Evolutionary conservation across 2,797 vertebrate genomes (phyloP), one percentile per base, ranked within the genome.

Genomic region (Crenuchus spilurus): DNA sequence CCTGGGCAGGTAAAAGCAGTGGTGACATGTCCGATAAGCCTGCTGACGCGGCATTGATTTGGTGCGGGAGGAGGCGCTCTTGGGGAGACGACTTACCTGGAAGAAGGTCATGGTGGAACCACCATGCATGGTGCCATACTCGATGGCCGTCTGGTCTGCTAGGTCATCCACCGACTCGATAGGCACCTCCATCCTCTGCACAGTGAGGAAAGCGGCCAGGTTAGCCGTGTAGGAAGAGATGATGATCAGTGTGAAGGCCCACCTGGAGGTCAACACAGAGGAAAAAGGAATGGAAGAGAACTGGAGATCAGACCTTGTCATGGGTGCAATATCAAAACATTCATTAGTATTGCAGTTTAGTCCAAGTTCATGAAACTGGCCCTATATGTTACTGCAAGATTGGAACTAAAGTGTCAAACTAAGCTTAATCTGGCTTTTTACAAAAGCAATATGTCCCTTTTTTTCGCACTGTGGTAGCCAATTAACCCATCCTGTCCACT

Each of bases 71-170:
- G 2, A 3, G 20, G n/a, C 22, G 64, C 75, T 64, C 72, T 81
- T 62, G 69, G n/a, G 33, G 58, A 18, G 51, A 11, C 6, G n/a
- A 61, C 55, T 77, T 41, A 98, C 98, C 94, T 98, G 95, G 85
- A 99, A 99, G 88, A 99, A 99, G 77, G 97, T 99, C 98, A 99
- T 99, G 74, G 95, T 99, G 88, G 97, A 98, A 72, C 98, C 98
- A 1, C 96, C 96, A 0, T 99, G 97, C 90, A 99, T 99, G 76
- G 96, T 98, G 88, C 98, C 97, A 0, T 99, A 99, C 87, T 96
- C 96, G 3, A 99, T 99, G 44, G 96, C 92, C 0, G 98, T 99
- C 92, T 99, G 98, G 88, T 99, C 97, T 2, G 97, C 98, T 49
- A 99, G 91, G 90, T 99, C 98, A 9, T 99, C 98, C 8, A 98